A percentile compares a stretch with the other conserved stretches of the same genome.
Conservation (phyloP, 2,888 invertebrate species). For the Coleophora deauratella region DNA sequence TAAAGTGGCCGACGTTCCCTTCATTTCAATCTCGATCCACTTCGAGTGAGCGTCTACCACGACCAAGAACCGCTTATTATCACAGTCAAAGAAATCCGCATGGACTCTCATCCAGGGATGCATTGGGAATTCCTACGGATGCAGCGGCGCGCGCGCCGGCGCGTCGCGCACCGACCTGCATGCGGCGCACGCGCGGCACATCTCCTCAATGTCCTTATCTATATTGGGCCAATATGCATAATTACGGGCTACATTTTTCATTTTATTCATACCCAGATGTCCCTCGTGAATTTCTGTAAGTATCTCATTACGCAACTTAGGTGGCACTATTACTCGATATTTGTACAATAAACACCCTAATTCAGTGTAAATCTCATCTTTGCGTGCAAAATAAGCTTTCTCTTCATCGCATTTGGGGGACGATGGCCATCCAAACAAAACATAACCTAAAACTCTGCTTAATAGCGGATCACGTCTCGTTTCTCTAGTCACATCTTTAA, state of each 20-base stretch:
- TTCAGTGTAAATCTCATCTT: conserved; percentile 9
- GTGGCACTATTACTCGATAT: conserved; percentile 8
- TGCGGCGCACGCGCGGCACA: conserved; percentile 8
- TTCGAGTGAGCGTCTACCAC: conserved; percentile 18
- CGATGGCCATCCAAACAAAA: conserved; percentile 13
- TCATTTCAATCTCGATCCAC: conserved; percentile 18
- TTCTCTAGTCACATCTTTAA: not conserved
- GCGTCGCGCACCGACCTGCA: conserved; percentile 12
- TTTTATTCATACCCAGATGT: conserved; percentile 14
- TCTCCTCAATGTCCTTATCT: conserved; percentile 11
- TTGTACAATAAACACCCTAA: conserved; percentile 11
- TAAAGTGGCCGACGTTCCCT: conserved; percentile 3
- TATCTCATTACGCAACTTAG: not conserved
- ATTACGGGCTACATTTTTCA: conserved; percentile 15
- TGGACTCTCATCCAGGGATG: conserved; percentile 17
- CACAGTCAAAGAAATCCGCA: conserved; percentile 15
- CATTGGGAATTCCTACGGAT: conserved; percentile 14
- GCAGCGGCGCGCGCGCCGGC: conserved; percentile 13
- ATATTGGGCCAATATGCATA: conserved; percentile 17
- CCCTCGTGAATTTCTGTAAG: conserved; percentile 4
- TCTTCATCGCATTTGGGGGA: conserved; percentile 3
- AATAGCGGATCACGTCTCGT: conserved; percentile 3
- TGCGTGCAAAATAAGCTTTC: conserved; percentile 9
- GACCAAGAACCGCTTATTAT: conserved; percentile 17
- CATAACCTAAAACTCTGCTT: conserved; percentile 6